These are phyloP conservation scores for Leucozona laternaria DNA, from an alignment of 2,888 invertebrate species.

Conservation along the genomic window DNA sequence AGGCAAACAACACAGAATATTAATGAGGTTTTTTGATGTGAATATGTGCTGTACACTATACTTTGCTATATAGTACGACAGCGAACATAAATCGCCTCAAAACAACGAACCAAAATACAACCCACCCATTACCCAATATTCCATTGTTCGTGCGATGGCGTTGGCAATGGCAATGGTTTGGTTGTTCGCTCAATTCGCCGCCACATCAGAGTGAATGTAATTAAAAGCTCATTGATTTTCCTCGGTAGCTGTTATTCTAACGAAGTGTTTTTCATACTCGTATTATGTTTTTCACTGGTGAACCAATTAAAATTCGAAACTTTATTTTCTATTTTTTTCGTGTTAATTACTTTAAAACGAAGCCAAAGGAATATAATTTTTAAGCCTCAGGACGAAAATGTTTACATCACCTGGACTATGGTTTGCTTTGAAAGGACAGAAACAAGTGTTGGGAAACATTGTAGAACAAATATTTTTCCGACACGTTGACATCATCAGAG, in stretches of 20 bases:
- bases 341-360: conserved; percentile 15
- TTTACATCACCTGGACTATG: conserved; percentile 5
- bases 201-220: conserved; percentile 3
- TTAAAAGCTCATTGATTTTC: conserved; percentile 25
- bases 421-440: neutral
- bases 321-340: conserved; percentile 1
- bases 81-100: conserved; percentile 20
- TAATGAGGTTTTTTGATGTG: conserved; percentile 25
- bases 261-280: conserved; percentile 13
- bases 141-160: neutral
- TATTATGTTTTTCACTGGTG: conserved; percentile 18
- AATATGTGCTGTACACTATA: neutral
- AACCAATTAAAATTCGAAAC: conserved; percentile 19
- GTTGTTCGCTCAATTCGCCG: neutral
- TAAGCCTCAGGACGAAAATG: conserved; percentile 16
- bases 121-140: too few species aligned
- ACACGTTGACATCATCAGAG: conserved; percentile 2
- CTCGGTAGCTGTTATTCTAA: conserved; percentile 23
- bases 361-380: conserved; percentile 18
- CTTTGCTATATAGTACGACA: neutral
- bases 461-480: conserved; percentile 6
- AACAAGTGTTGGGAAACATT: conserved; percentile 13
- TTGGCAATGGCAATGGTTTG: too few species aligned
- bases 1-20: conserved; percentile 23
- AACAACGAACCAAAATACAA: neutral